Evolutionary conservation across 2,888 invertebrate genomes (phyloP), one percentile per base, ranked within the genome.

Genomic region (Actias luna): DNA sequence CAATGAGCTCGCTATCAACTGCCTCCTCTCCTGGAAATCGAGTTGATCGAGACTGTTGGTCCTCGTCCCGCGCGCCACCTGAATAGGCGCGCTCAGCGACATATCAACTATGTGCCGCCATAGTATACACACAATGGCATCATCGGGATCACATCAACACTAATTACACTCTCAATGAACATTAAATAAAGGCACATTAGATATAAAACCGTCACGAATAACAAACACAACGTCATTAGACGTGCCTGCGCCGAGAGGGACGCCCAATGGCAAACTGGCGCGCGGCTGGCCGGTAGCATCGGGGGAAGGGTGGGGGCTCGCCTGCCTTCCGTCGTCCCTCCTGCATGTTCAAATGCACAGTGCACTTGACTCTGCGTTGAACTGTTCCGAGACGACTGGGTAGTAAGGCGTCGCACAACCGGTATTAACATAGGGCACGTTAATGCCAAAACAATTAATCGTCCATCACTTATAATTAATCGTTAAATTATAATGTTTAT

Each of bases 21-120:
- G 97, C 77, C 97, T 94, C 86, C 97, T 97, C 93, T 98, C 97
- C 89, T 97, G 97, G 86, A 98, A 98, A 92, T 98, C 97, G 64
- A 98, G 94, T 92, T 97, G 96, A 93, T 97, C 97, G 93, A 97
- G 94, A 82, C 97, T 97, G 88, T 95, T 96, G 91, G 97, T 97
- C 78, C 96, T 88, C 71, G 88, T 87, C 75, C 89, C 90, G 89
- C 92, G 92, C 90, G 88, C 90, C 89, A 88, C 89, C 86, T 85
- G 89, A 79, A 87, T 87, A 86, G 90, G 89, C 87, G 91, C 90
- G 89, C 86, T 88, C 85, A 91, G 82, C 84, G 92, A 91, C 93
- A 92, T 92, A 88, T 92, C 92, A 92, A 89, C 92, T 92, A 84
- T 88, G 86, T 79, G 79, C 76, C 79, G 81, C 87, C 92, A 92